These are phyloP conservation scores for Columba janthina DNA, from an alignment of 2,113 vertebrate genomes.

Conservation along the genomic window DNA sequence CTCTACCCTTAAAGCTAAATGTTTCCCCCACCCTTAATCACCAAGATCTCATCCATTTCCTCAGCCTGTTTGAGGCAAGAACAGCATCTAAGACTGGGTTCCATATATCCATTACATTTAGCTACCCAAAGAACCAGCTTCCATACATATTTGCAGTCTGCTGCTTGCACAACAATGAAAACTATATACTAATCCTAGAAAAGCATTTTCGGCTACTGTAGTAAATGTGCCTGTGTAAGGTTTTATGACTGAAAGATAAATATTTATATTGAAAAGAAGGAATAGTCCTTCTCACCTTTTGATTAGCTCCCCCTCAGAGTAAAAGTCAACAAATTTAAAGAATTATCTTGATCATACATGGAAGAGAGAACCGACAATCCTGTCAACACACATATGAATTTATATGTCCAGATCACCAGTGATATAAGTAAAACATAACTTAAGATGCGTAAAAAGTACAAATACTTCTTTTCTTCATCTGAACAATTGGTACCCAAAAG, in stretches of 20 bases:
- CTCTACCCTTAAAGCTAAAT: neutral
- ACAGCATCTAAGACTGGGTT: neutral
- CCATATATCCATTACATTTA: neutral
- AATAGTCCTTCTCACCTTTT: neutral
- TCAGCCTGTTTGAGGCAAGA: neutral
- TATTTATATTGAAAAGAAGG: neutral
- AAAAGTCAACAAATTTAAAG: neutral
- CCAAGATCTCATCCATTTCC: neutral
- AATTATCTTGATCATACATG: neutral
- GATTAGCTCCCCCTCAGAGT: rapidly evolving
- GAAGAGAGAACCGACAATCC: neutral
- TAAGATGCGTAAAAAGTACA: neutral
- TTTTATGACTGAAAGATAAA: neutral
- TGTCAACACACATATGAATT: neutral
- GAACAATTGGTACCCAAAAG: neutral
- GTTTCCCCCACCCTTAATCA: neutral
- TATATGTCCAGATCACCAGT: neutral
- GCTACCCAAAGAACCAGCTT: neutral
- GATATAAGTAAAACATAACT: neutral
- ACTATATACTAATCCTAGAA: rapidly evolving
- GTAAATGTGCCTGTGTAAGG: neutral
- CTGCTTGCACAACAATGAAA: neutral
- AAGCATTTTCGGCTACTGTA: neutral
- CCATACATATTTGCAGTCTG: too few species aligned
- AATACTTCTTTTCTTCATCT: neutral